Percentiles rank a stretch among this genome's conserved stretches.
These are phyloP conservation scores for Anoplius nigerrimus DNA, from an alignment of 2,888 invertebrate species.

Conservation along the genomic window DNA sequence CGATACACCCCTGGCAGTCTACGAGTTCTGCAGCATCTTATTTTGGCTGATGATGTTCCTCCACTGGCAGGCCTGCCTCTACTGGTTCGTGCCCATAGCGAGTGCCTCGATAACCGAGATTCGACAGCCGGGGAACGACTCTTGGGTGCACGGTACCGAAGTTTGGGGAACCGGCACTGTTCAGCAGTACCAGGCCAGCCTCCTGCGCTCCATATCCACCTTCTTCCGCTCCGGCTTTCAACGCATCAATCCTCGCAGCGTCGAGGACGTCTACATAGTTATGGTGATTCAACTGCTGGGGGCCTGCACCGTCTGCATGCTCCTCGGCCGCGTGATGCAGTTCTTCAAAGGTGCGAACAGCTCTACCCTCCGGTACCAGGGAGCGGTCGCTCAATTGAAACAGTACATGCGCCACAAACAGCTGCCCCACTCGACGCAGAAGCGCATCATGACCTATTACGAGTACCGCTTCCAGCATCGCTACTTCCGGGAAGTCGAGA, in stretches of 20 bases:
- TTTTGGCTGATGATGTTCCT: slow-evolving; percentile 58
- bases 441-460: slow-evolving; percentile 64
- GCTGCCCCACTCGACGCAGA: slow-evolving; percentile 60
- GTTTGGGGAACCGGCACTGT: slow-evolving; percentile 54
- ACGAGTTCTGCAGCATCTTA: slow-evolving; percentile 56
- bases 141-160: slow-evolving; percentile 61
- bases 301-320: slow-evolving; percentile 55
- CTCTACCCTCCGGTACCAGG: slow-evolving; percentile 66
- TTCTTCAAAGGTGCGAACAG: slow-evolving; percentile 63
- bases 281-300: slow-evolving; percentile 55
- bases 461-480: slow-evolving; percentile 67
- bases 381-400: slow-evolving; percentile 61
- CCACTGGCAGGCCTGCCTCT: slow-evolving; percentile 69
- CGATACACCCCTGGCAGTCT: slow-evolving; percentile 47
- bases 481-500: slow-evolving; percentile 67
- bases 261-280: slow-evolving; percentile 63
- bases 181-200: slow-evolving; percentile 54
- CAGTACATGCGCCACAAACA: slow-evolving; percentile 70
- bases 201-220: slow-evolving; percentile 59
- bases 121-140: slow-evolving; percentile 46
- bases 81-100: slow-evolving; percentile 65
- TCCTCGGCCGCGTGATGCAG: slow-evolving; percentile 62
- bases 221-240: slow-evolving; percentile 65
- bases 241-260: slow-evolving; percentile 48
- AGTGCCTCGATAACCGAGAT: slow-evolving; percentile 46